Base-by-base conservation (phyloP, 2,888 invertebrate genomes). In the Xiphydria camelus region DNA sequence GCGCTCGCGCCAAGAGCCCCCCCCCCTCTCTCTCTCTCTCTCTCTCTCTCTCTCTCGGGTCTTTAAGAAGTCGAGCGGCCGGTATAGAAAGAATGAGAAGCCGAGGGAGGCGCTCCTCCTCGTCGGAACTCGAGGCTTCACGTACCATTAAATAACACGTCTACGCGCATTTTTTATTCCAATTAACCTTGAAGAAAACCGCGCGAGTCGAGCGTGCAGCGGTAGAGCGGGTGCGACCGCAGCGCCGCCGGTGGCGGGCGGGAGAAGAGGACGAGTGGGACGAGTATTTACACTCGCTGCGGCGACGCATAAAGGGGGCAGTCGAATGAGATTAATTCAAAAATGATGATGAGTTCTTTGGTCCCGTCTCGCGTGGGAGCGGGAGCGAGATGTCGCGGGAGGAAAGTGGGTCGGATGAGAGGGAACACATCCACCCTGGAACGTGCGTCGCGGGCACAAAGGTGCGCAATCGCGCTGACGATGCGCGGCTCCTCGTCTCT, bases 271-370 rank as follows among this genome's bases (percentile, higher is more conserved):
- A n/a, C n/a, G n/a, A n/a, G n/a, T n/a, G n/a, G n/a, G n/a, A n/a
- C n/a, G n/a, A n/a, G n/a, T n/a, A n/a, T n/a, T n/a, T n/a, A n/a
- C n/a, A n/a, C n/a, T n/a, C n/a, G n/a, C n/a, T n/a, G n/a, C n/a
- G n/a, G 12, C 4, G 29, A 12, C 29, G 40, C 47, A 64, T 62
- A 68, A 69, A 66, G 66, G 61, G 59, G 59, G 61, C 66, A 63
- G 66, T 66, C 65, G 66, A 68, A 66, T 64, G 65, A 66, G 62
- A 70, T 70, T 70, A 70, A 70, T 68, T 68, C 64, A 61, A 59
- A 62, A 66, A 64, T 52, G 59, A 61, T 57, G 59, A 55, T 48
- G 57, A 53, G 57, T 50, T 59, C 55, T 56, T 54, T 47, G 53
- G 49, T 55, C 49, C 51, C 49, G 20, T 23, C 44, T 18, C 23